Evolutionary conservation across 2,113 vertebrate species (phyloP).

Genomic region (Vulpes ferrilata): DNA sequence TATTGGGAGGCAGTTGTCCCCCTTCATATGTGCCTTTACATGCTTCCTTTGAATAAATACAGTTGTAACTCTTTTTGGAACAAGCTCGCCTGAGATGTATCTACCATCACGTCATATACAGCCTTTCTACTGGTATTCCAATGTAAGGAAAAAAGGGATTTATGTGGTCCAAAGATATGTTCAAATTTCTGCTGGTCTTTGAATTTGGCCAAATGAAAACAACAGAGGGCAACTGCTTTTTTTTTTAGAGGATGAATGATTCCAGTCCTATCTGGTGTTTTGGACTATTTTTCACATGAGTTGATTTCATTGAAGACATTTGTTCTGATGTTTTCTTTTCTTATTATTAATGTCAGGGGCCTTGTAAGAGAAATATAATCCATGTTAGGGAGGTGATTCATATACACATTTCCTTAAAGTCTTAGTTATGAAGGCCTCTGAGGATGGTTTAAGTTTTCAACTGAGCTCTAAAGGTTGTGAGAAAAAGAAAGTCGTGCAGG

Average conservation of each 20-base stretch:
- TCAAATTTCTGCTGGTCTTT: constrained; percentile 8
- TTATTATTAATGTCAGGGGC: background rate
- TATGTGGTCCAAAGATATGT: background rate
- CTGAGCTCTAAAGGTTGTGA: background rate
- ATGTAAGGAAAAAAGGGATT: background rate
- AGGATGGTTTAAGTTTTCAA: constrained; percentile 9
- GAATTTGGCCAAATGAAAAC: constrained; percentile 35
- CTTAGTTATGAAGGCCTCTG: constrained; percentile 10
- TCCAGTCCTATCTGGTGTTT: background rate
- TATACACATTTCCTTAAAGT: constrained; percentile 39
- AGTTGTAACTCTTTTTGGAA: constrained; percentile 45
- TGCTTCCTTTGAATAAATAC: constrained; percentile 56
- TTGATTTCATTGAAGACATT: constrained; percentile 18
- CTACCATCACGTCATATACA: background rate
- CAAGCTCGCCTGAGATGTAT: background rate
- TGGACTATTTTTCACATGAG: constrained; percentile 43
- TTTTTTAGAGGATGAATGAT: constrained; percentile 29
- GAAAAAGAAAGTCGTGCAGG: constrained; percentile 44
- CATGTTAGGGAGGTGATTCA: constrained; percentile 19
- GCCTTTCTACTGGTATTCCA: background rate
- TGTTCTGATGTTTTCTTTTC: constrained; percentile 47
- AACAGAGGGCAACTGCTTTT: background rate
- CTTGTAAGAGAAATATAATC: constrained; percentile 42
- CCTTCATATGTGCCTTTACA: constrained; percentile 23
- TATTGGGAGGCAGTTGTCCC: constrained; percentile 31